Conservation (phyloP, 2,888 invertebrate species). For the Lycia hirtaria region DNA sequence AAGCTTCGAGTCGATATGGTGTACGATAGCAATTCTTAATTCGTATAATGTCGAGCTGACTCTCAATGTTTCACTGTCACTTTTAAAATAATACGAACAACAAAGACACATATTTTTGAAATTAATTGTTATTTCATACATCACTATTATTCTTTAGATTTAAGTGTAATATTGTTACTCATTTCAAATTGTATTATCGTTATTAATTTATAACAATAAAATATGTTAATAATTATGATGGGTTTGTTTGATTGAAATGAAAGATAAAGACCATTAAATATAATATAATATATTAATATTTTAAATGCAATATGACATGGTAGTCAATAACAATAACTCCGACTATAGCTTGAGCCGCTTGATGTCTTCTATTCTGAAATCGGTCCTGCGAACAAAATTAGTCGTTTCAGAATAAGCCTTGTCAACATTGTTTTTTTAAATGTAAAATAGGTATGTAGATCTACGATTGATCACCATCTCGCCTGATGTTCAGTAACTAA, state of each 20-base stretch:
- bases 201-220: slow-evolving; percentile 30
- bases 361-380: slow-evolving; percentile 95
- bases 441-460: too few relatives aligned
- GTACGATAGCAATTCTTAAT: not conserved
- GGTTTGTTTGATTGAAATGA: not conserved
- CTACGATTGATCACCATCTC: too few relatives aligned
- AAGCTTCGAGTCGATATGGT: not conserved
- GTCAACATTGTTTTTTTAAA: too few relatives aligned
- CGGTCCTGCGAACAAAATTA: slow-evolving; percentile 87
- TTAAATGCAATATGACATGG: slow-evolving; percentile 35
- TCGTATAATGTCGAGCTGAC: not conserved
- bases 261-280: not conserved
- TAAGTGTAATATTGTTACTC: slow-evolving; percentile 20
- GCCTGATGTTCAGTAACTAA: too few relatives aligned
- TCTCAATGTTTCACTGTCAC: not conserved
- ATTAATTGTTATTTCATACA: not conserved
- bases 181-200: slow-evolving; percentile 18
- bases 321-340: slow-evolving; percentile 3
- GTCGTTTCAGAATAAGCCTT: too few relatives aligned
- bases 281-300: slow-evolving; percentile 9
- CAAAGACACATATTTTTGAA: slow-evolving; percentile 16
- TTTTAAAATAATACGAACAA: not conserved
- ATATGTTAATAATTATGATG: slow-evolving; percentile 10
- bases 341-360: slow-evolving; percentile 82
- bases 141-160: slow-evolving; percentile 9